These are phyloP conservation scores for Hypena proboscidalis DNA, from an alignment of 2,888 invertebrate genomes.

Conservation along the genomic window DNA sequence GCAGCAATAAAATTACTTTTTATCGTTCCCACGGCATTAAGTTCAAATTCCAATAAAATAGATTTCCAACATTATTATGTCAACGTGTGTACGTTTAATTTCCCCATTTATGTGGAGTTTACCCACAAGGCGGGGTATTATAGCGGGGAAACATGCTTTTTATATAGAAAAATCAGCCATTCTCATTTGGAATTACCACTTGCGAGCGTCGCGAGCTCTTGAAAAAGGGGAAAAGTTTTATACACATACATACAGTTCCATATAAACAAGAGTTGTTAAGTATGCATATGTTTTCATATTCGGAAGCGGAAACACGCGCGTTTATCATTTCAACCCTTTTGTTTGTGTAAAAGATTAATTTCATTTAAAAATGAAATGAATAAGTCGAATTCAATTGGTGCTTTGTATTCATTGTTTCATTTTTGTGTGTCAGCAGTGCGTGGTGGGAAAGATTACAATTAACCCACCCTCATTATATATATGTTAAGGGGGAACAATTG, in stretches of 20 bases:
- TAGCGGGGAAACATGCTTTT: constrained; percentile 50
- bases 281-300: constrained; percentile 23
- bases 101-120: constrained; percentile 56
- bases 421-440: constrained; percentile 4
- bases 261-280: constrained; percentile 46
- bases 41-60: constrained; percentile 49
- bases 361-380: constrained; percentile 19
- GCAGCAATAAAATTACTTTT: constrained; percentile 44
- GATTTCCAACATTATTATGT: constrained; percentile 40
- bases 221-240: constrained; percentile 53
- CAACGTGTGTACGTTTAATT: constrained; percentile 55
- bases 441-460: constrained; percentile 3
- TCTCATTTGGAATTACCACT: constrained; percentile 62
- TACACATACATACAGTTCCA: constrained; percentile 25
- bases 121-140: constrained; percentile 54
- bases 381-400: constrained; percentile 24
- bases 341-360: constrained; percentile 16
- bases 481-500: too few species aligned
- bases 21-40: constrained; percentile 40
- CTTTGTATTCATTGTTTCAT: constrained; percentile 22
- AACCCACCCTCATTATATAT: too few species aligned
- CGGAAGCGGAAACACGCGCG: background rate
- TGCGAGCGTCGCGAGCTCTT: constrained; percentile 42
- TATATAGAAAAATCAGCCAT: constrained; percentile 66
- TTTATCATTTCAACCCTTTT: background rate